These are phyloP conservation scores for Empis livida DNA, from an alignment of 2,888 invertebrate species.

Conservation along the genomic window DNA sequence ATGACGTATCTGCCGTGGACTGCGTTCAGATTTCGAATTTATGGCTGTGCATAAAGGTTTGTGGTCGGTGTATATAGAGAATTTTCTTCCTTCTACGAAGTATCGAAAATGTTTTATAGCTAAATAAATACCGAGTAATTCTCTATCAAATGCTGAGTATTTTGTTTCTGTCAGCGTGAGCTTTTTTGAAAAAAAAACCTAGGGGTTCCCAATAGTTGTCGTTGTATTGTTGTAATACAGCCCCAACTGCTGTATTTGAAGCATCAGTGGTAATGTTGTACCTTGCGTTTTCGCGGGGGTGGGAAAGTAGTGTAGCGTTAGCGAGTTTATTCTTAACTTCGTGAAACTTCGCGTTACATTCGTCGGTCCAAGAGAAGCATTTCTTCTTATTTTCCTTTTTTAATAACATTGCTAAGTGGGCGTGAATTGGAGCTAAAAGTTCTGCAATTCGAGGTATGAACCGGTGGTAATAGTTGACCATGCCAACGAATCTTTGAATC, in stretches of 20 bases:
- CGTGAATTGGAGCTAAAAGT: conserved; percentile 1
- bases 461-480: background rate
- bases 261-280: background rate
- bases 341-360: background rate
- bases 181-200: conserved; percentile 25
- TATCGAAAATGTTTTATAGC: conserved; percentile 10
- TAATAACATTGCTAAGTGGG: background rate
- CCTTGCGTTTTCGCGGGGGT: conserved; percentile 1
- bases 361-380: background rate
- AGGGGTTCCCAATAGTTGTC: conserved; percentile 22
- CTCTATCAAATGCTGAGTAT: conserved; percentile 26
- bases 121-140: conserved; percentile 29
- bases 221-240: conserved; percentile 18
- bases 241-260: conserved; percentile 5
- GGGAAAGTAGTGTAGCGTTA: background rate
- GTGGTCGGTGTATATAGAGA: too few species aligned
- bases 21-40: too few species aligned
- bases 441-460: conserved; percentile 1
- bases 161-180: conserved; percentile 20
- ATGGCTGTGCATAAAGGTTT: too few species aligned
- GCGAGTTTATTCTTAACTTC: background rate
- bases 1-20: too few species aligned
- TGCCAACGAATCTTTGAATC: background rate
- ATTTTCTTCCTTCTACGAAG: conserved; percentile 8
- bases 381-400: conserved; percentile 1